Percentiles rank a stretch among this genome's conserved stretches.
phyloP scores from a whole-genome alignment of 2,888 invertebrate genomes.

The Drosophila conformis region DNA sequence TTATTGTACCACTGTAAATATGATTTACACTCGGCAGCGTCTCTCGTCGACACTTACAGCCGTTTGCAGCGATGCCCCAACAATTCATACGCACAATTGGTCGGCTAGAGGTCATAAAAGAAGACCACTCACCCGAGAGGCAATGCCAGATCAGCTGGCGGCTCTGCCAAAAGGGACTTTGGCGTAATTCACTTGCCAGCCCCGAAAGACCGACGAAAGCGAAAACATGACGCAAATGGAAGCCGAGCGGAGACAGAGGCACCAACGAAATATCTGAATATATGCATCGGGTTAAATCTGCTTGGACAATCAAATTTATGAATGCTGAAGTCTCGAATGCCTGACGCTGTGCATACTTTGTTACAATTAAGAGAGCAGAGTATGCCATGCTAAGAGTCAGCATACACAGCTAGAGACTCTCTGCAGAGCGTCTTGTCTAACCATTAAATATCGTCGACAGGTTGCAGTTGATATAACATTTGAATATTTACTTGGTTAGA shows the following conservation, averaged over 20 bases:
- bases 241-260: neutral
- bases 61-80: constrained; percentile 12
- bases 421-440: neutral
- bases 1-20: constrained; percentile 80
- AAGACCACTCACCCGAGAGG: constrained; percentile 56
- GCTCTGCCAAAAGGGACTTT: neutral
- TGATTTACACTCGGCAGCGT: constrained; percentile 68
- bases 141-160: constrained; percentile 17
- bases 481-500: neutral
- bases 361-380: neutral
- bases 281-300: constrained; percentile 3
- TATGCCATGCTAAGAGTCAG: neutral
- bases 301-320: neutral
- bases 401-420: no score
- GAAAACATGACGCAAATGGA: neutral
- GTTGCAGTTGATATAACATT: neutral
- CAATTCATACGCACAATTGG: constrained; percentile 69
- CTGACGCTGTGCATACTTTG: neutral
- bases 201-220: neutral
- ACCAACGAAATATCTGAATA: neutral
- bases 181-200: constrained; percentile 5
- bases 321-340: neutral
- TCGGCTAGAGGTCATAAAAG: constrained; percentile 73
- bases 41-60: constrained; percentile 43
- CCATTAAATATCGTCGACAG: neutral